Conservation (phyloP, 2,888 invertebrate genomes). For the Leptothorax acervorum region DNA sequence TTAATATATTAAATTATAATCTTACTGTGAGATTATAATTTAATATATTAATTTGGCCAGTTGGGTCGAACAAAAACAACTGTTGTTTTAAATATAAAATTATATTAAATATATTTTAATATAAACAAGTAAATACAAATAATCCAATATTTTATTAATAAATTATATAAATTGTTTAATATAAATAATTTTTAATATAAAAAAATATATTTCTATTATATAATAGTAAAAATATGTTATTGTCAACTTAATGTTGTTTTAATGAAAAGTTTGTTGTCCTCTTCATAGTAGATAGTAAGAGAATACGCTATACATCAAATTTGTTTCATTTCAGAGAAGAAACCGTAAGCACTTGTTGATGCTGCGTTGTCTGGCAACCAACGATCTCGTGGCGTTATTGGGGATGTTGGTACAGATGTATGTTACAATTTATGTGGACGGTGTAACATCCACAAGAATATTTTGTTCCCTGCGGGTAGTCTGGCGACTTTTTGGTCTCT, state of each 20-base stretch:
- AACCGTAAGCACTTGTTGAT: conserved; percentile 94
- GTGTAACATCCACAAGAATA: conserved; percentile 85
- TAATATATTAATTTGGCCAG: no score
- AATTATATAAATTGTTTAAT: background rate
- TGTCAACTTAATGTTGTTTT: background rate
- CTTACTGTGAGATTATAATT: no score
- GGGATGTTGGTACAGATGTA: conserved; percentile 92
- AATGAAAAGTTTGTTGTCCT: background rate
- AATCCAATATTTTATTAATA: background rate
- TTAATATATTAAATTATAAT: no score
- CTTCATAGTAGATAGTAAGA: background rate
- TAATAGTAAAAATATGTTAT: background rate
- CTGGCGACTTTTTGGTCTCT: conserved; percentile 93
- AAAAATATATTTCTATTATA: background rate
- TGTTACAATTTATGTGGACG: conserved; percentile 86
- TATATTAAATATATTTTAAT: background rate
- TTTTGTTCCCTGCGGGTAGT: conserved; percentile 90
- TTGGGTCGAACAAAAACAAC: no score
- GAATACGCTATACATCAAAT: no score
- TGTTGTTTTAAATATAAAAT: background rate
- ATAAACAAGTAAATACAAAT: background rate
- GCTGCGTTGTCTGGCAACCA: conserved; percentile 91
- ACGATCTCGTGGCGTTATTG: conserved; percentile 92
- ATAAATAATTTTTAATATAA: background rate
- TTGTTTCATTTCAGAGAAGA: conserved; percentile 86